A percentile compares a stretch with the other conserved stretches of the same genome.
Conservation (phyloP, 2,797 vertebrate species). For the Ficedula albicollis region DNA sequence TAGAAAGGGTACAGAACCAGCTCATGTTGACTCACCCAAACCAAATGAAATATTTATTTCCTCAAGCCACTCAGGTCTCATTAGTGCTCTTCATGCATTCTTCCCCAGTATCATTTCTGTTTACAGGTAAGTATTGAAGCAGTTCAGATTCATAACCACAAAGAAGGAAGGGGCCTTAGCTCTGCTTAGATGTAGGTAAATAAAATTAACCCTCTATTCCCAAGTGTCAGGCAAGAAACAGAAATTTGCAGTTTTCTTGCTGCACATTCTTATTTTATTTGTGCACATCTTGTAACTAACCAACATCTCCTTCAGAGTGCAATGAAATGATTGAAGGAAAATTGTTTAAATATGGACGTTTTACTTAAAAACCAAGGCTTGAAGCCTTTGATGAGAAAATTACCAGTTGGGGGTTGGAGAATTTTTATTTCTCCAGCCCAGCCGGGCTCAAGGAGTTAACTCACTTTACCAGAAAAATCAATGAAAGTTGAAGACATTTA, state of each 20-base stretch:
- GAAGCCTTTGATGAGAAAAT: neutral
- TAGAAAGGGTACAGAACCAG: neutral
- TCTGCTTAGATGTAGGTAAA: neutral
- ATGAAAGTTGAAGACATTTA: neutral
- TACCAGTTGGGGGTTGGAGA: accelerated
- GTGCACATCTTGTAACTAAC: neutral
- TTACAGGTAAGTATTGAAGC: neutral
- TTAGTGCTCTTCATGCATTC: neutral
- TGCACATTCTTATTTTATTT: neutral
- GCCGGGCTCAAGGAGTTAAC: neutral
- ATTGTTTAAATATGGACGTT: neutral
- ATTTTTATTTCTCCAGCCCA: neutral
- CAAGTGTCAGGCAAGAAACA: neutral
- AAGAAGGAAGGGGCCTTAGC: neutral
- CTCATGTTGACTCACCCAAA: neutral
- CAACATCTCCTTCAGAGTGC: neutral
- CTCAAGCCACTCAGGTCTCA: neutral
- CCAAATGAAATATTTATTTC: conserved; percentile 14
- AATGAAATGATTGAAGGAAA: neutral
- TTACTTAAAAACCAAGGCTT: neutral
- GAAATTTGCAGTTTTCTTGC: neutral
- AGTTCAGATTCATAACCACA: neutral
- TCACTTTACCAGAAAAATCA: neutral
- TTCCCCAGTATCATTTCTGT: neutral
- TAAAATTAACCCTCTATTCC: neutral